phyloP scores from a whole-genome alignment of 2,888 invertebrate genomes.

The Pristionchus entomophagus region DNA sequence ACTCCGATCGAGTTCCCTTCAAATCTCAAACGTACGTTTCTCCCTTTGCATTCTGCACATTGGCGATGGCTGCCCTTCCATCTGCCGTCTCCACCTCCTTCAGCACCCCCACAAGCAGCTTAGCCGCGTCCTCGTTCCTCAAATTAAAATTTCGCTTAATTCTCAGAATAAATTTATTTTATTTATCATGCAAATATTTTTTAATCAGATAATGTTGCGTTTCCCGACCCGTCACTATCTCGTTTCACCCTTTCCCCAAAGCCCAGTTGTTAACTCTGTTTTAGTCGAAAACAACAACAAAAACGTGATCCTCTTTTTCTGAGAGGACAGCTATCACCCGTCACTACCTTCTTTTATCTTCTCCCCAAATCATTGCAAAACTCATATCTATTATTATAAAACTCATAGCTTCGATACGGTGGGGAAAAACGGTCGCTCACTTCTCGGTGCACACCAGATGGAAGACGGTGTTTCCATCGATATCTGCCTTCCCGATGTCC shows the following conservation, averaged over 20 bases:
- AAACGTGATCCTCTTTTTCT: no score
- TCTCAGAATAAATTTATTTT: no score
- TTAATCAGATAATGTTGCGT: no score
- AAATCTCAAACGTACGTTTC: no score
- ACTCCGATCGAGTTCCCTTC: no score
- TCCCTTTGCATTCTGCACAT: slow-evolving; percentile 20
- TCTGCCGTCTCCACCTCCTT: not conserved
- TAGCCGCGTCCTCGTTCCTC: slow-evolving; percentile 44
- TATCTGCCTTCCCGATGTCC: slow-evolving; percentile 36
- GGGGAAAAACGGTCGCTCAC: not conserved
- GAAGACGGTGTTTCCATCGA: slow-evolving; percentile 49
- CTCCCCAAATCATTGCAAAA: no score
- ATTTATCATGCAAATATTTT: not conserved
- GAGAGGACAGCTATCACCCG: no score
- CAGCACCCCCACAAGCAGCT: not conserved
- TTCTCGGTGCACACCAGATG: slow-evolving; percentile 50
- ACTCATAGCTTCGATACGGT: no score
- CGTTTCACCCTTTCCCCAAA: not conserved
- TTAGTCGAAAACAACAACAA: no score
- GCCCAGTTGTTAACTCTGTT: no score
- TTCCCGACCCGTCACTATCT: not conserved
- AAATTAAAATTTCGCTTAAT: no score
- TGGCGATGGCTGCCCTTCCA: slow-evolving; percentile 21
- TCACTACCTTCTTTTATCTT: not conserved
- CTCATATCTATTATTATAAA: no score